Evolutionary conservation across 1,140 invertebrate genomes (phyloP).

Genomic region (Phthorimaea operculella): DNA sequence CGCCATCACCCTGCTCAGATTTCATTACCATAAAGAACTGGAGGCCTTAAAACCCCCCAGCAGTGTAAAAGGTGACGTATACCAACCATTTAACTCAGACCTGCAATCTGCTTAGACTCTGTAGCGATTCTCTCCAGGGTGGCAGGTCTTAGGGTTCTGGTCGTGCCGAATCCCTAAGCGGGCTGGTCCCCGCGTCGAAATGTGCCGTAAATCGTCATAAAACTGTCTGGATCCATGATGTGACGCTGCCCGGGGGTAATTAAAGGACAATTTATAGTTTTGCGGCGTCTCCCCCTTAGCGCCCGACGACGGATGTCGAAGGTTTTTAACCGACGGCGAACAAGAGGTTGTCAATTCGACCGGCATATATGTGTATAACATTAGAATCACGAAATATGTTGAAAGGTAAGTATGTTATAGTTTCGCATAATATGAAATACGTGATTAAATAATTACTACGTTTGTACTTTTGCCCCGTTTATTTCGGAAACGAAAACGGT

Average conservation of each 20-base stretch:
- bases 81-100: slow-evolving; percentile 32
- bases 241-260: slow-evolving; percentile 75
- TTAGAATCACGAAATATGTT: too few species aligned
- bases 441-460: too few species aligned
- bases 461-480: too few species aligned
- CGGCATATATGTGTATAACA: too few species aligned
- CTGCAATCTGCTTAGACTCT: slow-evolving; percentile 3
- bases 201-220: slow-evolving; percentile 77
- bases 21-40: slow-evolving; percentile 68
- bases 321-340: slow-evolving; percentile 5
- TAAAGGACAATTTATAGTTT: slow-evolving; percentile 75
- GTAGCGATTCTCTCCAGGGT: slow-evolving; percentile 4
- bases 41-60: slow-evolving; percentile 63
- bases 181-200: slow-evolving; percentile 67
- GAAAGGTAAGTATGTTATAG: too few species aligned
- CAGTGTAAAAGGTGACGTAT: slow-evolving; percentile 64
- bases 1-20: slow-evolving; percentile 65
- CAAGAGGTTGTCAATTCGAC: too few species aligned
- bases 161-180: slow-evolving; percentile 55
- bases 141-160: slow-evolving; percentile 29
- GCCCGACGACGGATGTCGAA: slow-evolving; percentile 39
- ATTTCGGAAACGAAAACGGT: too few species aligned
- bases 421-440: too few species aligned
- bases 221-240: slow-evolving; percentile 76
- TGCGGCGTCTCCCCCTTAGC: slow-evolving; percentile 45